Percentiles rank a stretch among this genome's conserved stretches.
These are phyloP conservation scores for Alsophila aescularia DNA, from an alignment of 2,888 invertebrate species.

Conservation along the genomic window DNA sequence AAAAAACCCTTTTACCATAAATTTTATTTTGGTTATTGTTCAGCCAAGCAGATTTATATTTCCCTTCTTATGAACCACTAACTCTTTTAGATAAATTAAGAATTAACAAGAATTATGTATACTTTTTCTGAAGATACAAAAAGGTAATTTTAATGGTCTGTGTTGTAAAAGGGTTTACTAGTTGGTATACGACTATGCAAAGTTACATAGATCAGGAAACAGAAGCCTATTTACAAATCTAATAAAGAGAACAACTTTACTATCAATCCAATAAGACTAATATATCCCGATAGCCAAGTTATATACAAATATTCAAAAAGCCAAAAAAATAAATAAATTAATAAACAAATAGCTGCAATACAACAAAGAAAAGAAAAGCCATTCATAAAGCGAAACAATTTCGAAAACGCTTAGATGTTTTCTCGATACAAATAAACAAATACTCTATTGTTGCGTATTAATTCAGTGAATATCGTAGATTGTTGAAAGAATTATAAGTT, in stretches of 20 bases:
- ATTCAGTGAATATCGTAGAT: conserved; percentile 30
- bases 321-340: conserved; percentile 21
- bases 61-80: conserved; percentile 42
- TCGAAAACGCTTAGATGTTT: too few relatives aligned
- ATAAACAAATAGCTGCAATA: conserved; percentile 31
- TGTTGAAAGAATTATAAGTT: conserved; percentile 24
- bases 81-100: conserved; percentile 47
- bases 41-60: conserved; percentile 53
- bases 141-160: conserved; percentile 24
- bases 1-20: conserved; percentile 46
- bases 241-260: too few relatives aligned
- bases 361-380: conserved; percentile 28
- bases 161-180: conserved; percentile 27
- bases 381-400: too few relatives aligned
- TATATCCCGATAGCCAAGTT: too few relatives aligned
- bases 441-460: conserved; percentile 35
- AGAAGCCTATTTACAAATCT: too few relatives aligned
- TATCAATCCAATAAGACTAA: too few relatives aligned
- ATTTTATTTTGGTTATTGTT: conserved; percentile 52
- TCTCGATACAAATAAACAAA: too few relatives aligned
- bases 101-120: conserved; percentile 48
- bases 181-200: too few relatives aligned
- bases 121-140: conserved; percentile 32
- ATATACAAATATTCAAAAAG: conserved; percentile 15
- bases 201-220: too few relatives aligned